A percentile compares a stretch with the other conserved stretches of the same genome.
Conservation (phyloP, 2,888 invertebrate species). For the Caenorhabditis parvicauda region DNA sequence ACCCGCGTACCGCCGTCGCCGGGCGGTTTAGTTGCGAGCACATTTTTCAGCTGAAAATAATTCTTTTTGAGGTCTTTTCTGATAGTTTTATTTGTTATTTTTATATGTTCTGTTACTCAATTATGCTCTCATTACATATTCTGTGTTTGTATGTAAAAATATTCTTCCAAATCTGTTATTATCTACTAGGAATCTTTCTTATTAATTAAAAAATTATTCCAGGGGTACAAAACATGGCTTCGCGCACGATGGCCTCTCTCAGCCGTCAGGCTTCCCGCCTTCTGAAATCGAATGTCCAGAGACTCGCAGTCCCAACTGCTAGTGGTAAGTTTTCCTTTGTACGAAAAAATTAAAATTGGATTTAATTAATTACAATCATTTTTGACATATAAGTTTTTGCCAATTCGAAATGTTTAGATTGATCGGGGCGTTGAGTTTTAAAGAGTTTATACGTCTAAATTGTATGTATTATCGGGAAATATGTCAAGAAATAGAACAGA, state of each 20-base stretch:
- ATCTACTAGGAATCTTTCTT: no score
- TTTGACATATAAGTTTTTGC: no score
- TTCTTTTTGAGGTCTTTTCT: constrained; percentile 1
- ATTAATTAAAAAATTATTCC: not conserved
- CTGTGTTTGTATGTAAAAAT: constrained; percentile 9
- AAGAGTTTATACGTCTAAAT: no score
- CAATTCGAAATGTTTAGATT: no score
- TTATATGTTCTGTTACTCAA: not conserved
- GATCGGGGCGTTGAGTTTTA: no score
- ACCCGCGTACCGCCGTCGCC: not conserved
- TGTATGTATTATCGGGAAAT: no score
- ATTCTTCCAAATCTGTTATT: no score
- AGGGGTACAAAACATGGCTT: constrained; percentile 44
- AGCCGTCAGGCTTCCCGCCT: constrained; percentile 49
- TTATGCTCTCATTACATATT: not conserved
- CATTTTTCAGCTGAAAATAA: constrained; percentile 3
- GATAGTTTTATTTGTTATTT: not conserved
- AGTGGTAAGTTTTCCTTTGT: constrained; percentile 18
- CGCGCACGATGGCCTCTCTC: constrained; percentile 46
- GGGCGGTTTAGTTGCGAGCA: not conserved
- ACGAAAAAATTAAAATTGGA: no score
- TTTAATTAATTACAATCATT: no score
- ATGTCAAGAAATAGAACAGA: no score
- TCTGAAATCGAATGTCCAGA: constrained; percentile 44
- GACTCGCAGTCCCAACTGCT: constrained; percentile 39